These are phyloP conservation scores for Drosophila tani DNA, from an alignment of 1,140 invertebrate genomes.

Conservation along the genomic window DNA sequence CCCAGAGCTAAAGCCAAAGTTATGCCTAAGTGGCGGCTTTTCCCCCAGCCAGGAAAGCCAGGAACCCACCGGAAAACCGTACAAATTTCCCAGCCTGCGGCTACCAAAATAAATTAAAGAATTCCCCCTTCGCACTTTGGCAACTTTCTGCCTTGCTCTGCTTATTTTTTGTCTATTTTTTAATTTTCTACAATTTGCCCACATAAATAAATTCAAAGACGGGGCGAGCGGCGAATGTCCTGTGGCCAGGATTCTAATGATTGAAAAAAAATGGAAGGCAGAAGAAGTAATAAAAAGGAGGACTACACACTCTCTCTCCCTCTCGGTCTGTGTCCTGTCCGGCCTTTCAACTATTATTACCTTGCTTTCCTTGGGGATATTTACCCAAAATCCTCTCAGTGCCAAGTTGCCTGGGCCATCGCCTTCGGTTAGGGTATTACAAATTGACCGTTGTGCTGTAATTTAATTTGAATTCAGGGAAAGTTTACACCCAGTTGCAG, in stretches of 20 bases:
- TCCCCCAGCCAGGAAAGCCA: conserved; percentile 5
- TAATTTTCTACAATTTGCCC: conserved; percentile 57
- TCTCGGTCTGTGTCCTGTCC: not conserved
- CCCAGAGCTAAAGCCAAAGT: conserved; percentile 61
- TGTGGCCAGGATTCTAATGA: conserved; percentile 40
- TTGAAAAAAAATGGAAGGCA: conserved; percentile 25
- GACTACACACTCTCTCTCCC: conserved; percentile 1
- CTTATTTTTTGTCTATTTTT: conserved; percentile 47
- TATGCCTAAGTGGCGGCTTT: conserved; percentile 59
- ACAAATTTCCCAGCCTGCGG: conserved; percentile 46
- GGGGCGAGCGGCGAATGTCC: conserved; percentile 23
- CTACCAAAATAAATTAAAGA: conserved; percentile 74
- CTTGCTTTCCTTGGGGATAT: conserved; percentile 28
- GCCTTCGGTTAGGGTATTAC: conserved; percentile 20
- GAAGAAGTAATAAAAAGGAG: conserved; percentile 34
- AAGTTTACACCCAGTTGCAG: conserved; percentile 51
- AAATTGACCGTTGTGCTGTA: conserved; percentile 36
- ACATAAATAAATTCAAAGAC: conserved; percentile 48
- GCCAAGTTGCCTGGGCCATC: conserved; percentile 8
- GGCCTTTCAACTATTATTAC: conserved; percentile 33
- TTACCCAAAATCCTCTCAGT: conserved; percentile 18
- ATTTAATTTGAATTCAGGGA: conserved; percentile 50
- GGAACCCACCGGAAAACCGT: conserved; percentile 23
- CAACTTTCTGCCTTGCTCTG: conserved; percentile 43
- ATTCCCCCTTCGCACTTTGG: conserved; percentile 43